phyloP scores from a whole-genome alignment of 1,140 invertebrate species.

The Druon quercuslanigerum region DNA sequence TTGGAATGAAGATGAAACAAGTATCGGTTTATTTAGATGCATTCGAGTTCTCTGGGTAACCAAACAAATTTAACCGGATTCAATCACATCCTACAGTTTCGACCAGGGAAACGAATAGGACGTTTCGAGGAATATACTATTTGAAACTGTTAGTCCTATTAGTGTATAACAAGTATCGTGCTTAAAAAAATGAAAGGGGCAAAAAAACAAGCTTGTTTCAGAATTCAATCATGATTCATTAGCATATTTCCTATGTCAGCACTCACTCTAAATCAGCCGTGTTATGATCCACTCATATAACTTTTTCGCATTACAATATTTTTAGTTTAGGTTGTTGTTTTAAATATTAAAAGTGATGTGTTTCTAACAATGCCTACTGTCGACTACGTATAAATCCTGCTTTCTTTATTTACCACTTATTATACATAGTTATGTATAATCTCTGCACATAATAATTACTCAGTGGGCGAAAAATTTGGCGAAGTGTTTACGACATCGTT shows the following conservation, averaged over 20 bases:
- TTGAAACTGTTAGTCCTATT: too few species aligned
- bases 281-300: slow-evolving; percentile 69
- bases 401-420: slow-evolving; percentile 54
- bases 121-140: too few species aligned
- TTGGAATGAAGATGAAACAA: too few species aligned
- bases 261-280: slow-evolving; percentile 66
- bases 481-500: too few species aligned
- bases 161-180: too few species aligned
- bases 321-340: slow-evolving; percentile 60
- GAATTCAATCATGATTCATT: slow-evolving; percentile 51
- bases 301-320: slow-evolving; percentile 69
- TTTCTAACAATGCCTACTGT: slow-evolving; percentile 72
- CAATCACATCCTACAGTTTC: too few species aligned
- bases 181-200: too few species aligned
- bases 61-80: too few species aligned
- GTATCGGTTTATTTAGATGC: too few species aligned
- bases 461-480: too few species aligned
- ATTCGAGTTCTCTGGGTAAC: too few species aligned
- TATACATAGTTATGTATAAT: slow-evolving; percentile 72
- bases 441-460: slow-evolving; percentile 71
- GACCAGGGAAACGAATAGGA: too few species aligned
- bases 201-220: slow-evolving; percentile 7
- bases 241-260: slow-evolving; percentile 66
- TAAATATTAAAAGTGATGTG: slow-evolving; percentile 69
- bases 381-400: slow-evolving; percentile 63